Evolutionary conservation across 2,888 invertebrate species (phyloP), one percentile per base, ranked within the genome.

Genomic region (Choreutis nemorana): DNA sequence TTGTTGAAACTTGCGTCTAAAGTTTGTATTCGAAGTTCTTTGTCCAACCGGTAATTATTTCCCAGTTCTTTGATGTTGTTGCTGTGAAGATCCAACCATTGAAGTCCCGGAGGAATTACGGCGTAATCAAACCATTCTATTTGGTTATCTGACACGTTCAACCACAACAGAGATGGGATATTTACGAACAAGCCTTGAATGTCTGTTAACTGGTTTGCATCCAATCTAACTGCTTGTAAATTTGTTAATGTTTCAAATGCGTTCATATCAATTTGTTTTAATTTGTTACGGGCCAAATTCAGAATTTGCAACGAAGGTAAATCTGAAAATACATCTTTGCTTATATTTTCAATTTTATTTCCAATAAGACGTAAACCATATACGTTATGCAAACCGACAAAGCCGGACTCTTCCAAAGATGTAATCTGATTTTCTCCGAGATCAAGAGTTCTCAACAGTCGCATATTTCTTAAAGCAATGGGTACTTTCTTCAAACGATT

Each of bases 1-100:
- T 88, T 87, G 78, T 96, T 96, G 63, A 91, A 93, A 61, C 94
- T 93, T n/a, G 89, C 90, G 55, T 95, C 94, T 41, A 95, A 77
- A 26, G 91, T 92, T 68, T 91, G 89, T 32, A 95, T 77, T 16
- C 85, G 83, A 23, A 92, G 72, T 50, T 90, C 87, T 50, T 84
- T 81, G 48, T 87, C 87, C 36, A 87, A 58, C 18, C 83, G 83
- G 48, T 87, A 86, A 41, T 87, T 86, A 56, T 91, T 91, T 32
- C 90, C 88, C 25, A 95, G 75, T 53, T 91, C 88, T 42, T 82
- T 80, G 42, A 95, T 86, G 49, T 85, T 85, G 72, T 96, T 95
- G 62, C 90, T 91, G 60, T 94, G 94, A 52, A 95, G 80, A 72
- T 95, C 94, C 41, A 96, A 75, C 91, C 92, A 93, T 59, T 92